These are phyloP conservation scores for Oryzaephilus surinamensis DNA, from an alignment of 1,140 invertebrate species.

Conservation along the genomic window DNA sequence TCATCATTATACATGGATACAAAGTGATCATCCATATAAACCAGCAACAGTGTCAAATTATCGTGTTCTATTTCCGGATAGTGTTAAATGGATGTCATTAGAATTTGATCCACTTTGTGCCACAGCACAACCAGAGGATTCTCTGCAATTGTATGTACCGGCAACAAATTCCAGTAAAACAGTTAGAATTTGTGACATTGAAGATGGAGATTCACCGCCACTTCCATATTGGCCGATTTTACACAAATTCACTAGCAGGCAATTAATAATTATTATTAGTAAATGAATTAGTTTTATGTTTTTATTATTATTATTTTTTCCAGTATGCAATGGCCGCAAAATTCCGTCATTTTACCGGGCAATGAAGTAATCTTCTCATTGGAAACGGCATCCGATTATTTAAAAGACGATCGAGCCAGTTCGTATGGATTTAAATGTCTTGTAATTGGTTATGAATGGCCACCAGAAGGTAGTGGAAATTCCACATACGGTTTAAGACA, in stretches of 20 bases:
- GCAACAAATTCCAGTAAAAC: conserved; percentile 15
- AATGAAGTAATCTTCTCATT: conserved; percentile 91
- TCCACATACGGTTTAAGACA: conserved; percentile 50
- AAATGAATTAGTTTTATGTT: background rate
- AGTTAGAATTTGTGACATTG: conserved; percentile 9
- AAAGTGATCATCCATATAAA: conserved; percentile 96
- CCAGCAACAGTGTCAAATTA: conserved; percentile 79
- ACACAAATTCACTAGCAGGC: conserved; percentile 46
- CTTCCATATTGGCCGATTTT: conserved; percentile 59
- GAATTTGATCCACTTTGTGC: conserved; percentile 90
- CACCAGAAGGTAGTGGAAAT: conserved; percentile 28
- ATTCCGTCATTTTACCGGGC: conserved; percentile 78
- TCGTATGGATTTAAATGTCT: conserved; percentile 88
- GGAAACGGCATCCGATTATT: conserved; percentile 91
- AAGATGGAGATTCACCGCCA: conserved; percentile 27
- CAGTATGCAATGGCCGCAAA: conserved; percentile 77
- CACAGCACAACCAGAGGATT: conserved; percentile 90
- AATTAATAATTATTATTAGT: conserved; percentile 9
- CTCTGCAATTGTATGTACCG: conserved; percentile 79
- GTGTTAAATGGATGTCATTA: conserved; percentile 82
- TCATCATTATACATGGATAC: conserved; percentile 82
- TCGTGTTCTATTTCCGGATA: conserved; percentile 75
- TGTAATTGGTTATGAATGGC: conserved; percentile 86
- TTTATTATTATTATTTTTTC: conserved; percentile 18
- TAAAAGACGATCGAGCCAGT: conserved; percentile 77